Evolutionary conservation across 2,113 vertebrate genomes (phyloP), one percentile per base, ranked within the genome.

Genomic region (Erpornis zantholeuca): DNA sequence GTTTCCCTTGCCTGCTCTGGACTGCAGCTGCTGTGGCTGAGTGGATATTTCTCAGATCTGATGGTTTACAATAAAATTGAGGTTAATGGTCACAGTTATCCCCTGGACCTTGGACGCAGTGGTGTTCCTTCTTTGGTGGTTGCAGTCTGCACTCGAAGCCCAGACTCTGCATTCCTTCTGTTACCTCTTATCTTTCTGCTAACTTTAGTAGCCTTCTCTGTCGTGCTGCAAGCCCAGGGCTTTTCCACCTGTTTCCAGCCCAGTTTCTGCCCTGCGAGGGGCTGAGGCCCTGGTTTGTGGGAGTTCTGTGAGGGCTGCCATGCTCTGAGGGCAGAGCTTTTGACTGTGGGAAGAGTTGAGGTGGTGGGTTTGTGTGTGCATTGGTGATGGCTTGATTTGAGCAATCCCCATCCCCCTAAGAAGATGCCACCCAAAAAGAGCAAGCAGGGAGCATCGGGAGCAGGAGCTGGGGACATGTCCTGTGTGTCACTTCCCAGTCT

Each of bases 61-160:
- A 27, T 56, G 57, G 31, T 49, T 66, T 86, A 75, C 53, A 56
- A 29, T 24, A 57, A 70, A 77, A 60, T 12, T 5, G 3, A 28
- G 16, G 23, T 86, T 66, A 36, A 40, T 73, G 47, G 15, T 56
- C 15, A 3, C 6, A 19, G n/a, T 49, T 63, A 29, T 73, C 3
- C 21, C 10, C 29, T 44, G 33, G 38, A 69, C 7, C 27, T 50
- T 0, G 0, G n/a, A 12, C 28, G 77, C 1, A 1, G 56, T 59
- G 49, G 11, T 65, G 36, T 59, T 65, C 47, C 28, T 78, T 86
- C 50, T 31, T 59, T 42, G n/a, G 12, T 1, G 2, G 10, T 3
- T 79, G 31, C 50, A 44, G 2, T 33, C 36, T 54, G 24, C 8
- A 25, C 27, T 33, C 29, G 5, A 40, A 85, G 66, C 18, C 29